These are phyloP conservation scores for Pinctada fucata DNA, from an alignment of 2,888 invertebrate genomes.

Conservation along the genomic window DNA sequence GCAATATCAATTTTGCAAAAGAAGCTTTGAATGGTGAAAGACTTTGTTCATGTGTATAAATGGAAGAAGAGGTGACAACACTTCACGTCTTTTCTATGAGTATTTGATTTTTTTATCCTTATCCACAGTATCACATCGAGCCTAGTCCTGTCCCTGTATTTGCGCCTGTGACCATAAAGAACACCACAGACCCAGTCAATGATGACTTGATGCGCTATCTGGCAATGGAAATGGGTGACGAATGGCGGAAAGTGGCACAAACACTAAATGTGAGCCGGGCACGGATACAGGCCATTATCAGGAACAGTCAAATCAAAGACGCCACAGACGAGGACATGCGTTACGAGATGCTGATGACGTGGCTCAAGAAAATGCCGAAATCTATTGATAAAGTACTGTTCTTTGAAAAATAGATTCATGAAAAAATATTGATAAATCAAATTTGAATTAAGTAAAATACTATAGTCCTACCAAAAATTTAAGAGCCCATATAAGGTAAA, in stretches of 20 bases:
- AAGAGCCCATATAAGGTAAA: too few relatives aligned
- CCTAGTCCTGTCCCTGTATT: constrained; percentile 50
- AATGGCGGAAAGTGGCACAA: constrained; percentile 57
- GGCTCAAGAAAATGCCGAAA: constrained; percentile 70
- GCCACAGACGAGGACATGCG: constrained; percentile 59
- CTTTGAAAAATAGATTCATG: too few relatives aligned
- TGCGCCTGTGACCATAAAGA: constrained; percentile 64
- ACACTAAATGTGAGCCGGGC: constrained; percentile 66
- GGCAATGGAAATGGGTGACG: constrained; percentile 69
- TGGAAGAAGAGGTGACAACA: too few relatives aligned
- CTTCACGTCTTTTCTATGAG: not conserved
- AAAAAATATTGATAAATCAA: too few relatives aligned
- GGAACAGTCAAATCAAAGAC: constrained; percentile 55
- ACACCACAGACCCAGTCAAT: constrained; percentile 61
- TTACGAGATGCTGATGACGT: constrained; percentile 72
- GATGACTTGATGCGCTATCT: constrained; percentile 60
- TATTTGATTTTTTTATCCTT: not conserved
- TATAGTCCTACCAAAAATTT: too few relatives aligned
- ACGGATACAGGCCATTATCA: constrained; percentile 62
- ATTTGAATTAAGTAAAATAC: too few relatives aligned
- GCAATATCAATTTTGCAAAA: too few relatives aligned
- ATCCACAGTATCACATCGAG: constrained; percentile 63
- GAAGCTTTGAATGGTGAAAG: too few relatives aligned
- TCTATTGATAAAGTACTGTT: constrained; percentile 66
- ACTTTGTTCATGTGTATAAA: too few relatives aligned